Conservation (phyloP, 2,797 vertebrate genomes). For the Propithecus deckenii region DNA sequence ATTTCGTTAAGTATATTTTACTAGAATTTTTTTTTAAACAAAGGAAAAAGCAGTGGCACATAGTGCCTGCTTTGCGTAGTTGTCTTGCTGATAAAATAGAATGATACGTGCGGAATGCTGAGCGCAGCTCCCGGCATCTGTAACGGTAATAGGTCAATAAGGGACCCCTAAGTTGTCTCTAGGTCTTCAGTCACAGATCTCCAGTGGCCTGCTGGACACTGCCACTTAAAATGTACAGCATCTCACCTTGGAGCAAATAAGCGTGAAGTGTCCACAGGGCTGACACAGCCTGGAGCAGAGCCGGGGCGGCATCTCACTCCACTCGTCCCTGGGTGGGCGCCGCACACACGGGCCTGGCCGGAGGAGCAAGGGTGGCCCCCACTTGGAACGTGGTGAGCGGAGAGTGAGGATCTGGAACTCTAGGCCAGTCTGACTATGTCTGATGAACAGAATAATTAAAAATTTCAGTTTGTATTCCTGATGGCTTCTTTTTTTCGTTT, state of each 20-base stretch:
- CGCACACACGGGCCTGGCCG: neutral
- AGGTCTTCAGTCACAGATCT: neutral
- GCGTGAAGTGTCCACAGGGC: too few relatives aligned
- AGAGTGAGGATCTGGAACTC: neutral
- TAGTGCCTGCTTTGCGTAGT: neutral
- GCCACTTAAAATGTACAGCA: neutral
- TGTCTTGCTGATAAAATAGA: neutral
- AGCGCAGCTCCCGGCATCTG: neutral
- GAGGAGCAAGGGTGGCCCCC: too few relatives aligned
- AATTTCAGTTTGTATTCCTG: neutral
- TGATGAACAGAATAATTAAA: neutral
- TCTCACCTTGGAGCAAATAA: neutral
- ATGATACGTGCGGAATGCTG: neutral
- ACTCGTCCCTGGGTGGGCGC: accelerated
- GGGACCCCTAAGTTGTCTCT: too few relatives aligned
- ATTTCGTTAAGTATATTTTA: neutral
- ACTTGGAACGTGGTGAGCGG: neutral
- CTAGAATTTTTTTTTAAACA: neutral
- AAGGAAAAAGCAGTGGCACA: neutral
- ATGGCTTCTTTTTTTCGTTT: neutral
- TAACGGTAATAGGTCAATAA: neutral
- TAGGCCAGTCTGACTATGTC: too few relatives aligned
- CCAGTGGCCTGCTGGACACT: neutral
- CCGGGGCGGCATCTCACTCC: neutral
- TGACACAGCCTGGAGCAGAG: neutral